phyloP scores from a whole-genome alignment of 2,888 invertebrate genomes.

The Caenorhabditis macrosperma region DNA sequence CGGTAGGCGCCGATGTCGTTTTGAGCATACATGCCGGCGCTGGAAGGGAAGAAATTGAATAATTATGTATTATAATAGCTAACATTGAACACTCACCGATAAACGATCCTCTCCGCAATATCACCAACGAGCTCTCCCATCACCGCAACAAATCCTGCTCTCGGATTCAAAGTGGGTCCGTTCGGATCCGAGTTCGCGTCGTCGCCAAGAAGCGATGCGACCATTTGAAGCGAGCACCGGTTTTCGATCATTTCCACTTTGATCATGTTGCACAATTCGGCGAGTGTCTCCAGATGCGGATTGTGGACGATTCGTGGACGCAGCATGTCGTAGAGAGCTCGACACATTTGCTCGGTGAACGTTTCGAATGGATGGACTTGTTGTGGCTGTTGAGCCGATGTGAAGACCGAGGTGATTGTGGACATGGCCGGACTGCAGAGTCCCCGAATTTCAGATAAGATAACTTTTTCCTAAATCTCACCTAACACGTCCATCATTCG shows the following conservation, averaged over 20 bases:
- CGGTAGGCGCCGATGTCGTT: slow-evolving; percentile 88
- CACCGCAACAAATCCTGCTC: slow-evolving; percentile 78
- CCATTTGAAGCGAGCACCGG: slow-evolving; percentile 70
- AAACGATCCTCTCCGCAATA: slow-evolving; percentile 95
- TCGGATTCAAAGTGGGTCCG: slow-evolving; percentile 66
- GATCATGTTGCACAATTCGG: slow-evolving; percentile 95
- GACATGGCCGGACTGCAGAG: slow-evolving; percentile 47
- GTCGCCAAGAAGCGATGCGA: slow-evolving; percentile 62
- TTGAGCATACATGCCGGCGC: slow-evolving; percentile 87
- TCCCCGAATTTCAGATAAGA: not conserved
- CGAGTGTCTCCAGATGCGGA: slow-evolving; percentile 95
- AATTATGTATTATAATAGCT: too few species aligned
- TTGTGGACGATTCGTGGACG: slow-evolving; percentile 95
- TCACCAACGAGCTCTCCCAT: slow-evolving; percentile 83
- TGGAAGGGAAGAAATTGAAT: slow-evolving; percentile 26
- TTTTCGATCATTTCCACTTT: slow-evolving; percentile 84
- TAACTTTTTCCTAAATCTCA: not conserved
- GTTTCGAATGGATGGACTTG: slow-evolving; percentile 71
- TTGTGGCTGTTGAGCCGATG: slow-evolving; percentile 14
- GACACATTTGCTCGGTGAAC: slow-evolving; percentile 74
- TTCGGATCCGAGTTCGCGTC: slow-evolving; percentile 36
- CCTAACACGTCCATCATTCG: slow-evolving; percentile 12
- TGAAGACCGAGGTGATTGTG: slow-evolving; percentile 54
- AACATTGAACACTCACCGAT: slow-evolving; percentile 83
- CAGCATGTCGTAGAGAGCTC: slow-evolving; percentile 88